These are phyloP conservation scores for Agrotis puta DNA, from an alignment of 2,888 invertebrate genomes.

Conservation along the genomic window DNA sequence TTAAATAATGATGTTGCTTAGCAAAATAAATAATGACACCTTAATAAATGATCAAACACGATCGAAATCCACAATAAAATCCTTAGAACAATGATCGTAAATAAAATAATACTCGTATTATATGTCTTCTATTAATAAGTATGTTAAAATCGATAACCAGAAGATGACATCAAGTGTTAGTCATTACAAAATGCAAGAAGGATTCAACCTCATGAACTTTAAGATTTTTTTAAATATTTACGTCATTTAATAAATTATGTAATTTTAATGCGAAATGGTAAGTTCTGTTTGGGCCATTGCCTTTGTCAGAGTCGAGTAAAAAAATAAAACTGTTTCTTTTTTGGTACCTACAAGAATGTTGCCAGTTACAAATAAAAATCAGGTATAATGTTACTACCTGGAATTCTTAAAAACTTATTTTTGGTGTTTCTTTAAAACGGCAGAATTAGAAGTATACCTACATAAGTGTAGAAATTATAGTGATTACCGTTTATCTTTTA, in stretches of 20 bases:
- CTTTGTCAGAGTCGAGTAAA: background rate
- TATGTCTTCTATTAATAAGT: slow-evolving; percentile 16
- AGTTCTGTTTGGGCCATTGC: slow-evolving; percentile 31
- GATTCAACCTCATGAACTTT: slow-evolving; percentile 36
- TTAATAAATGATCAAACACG: background rate
- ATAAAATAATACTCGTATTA: slow-evolving; percentile 15
- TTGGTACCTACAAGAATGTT: slow-evolving; percentile 13
- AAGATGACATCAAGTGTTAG: slow-evolving; percentile 55
- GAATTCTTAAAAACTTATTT: background rate
- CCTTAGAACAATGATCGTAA: slow-evolving; percentile 8
- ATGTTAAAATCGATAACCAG: slow-evolving; percentile 9
- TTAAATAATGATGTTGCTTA: background rate
- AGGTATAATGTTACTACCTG: background rate
- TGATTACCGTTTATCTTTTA: too few species aligned
- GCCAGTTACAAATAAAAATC: slow-evolving; percentile 6
- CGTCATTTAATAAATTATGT: slow-evolving; percentile 39
- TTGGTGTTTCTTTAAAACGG: background rate
- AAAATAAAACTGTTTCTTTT: slow-evolving; percentile 4
- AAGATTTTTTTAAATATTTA: slow-evolving; percentile 28
- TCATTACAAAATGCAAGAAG: slow-evolving; percentile 46
- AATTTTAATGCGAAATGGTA: slow-evolving; percentile 26
- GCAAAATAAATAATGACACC: background rate
- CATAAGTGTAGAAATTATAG: background rate
- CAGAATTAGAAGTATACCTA: background rate
- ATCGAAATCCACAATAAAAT: background rate